Percentiles rank a stretch among this genome's conserved stretches.
Conservation (phyloP, 2,888 invertebrate genomes). For the Tanypteryx hageni region DNA sequence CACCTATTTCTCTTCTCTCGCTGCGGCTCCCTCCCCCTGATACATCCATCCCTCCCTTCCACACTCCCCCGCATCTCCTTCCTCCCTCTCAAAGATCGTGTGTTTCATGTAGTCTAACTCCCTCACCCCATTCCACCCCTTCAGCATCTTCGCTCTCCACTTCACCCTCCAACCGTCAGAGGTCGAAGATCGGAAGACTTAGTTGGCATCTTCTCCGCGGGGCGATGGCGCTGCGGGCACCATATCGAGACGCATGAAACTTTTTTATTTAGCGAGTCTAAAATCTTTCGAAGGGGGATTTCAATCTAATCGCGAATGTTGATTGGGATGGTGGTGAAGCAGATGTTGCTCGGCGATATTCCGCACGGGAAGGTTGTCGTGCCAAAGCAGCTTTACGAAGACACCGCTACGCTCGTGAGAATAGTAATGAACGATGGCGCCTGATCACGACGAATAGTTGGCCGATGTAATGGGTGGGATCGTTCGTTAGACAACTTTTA, state of each 20-base stretch:
- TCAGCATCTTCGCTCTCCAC: too few relatives aligned
- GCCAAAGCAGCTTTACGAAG: background rate
- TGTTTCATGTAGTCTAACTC: background rate
- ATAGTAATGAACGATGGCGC: slow-evolving; percentile 50
- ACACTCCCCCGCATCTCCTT: background rate
- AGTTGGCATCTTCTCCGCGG: background rate
- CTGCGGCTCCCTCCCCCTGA: background rate
- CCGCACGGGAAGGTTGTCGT: background rate
- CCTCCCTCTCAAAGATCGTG: background rate
- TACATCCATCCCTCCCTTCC: background rate
- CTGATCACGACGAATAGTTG: background rate
- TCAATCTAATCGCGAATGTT: background rate
- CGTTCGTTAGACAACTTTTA: slow-evolving; percentile 26
- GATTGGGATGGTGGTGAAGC: background rate
- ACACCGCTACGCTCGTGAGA: slow-evolving; percentile 31
- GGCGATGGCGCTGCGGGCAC: background rate
- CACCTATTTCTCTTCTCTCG: background rate
- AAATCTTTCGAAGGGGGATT: background rate
- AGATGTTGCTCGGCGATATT: background rate
- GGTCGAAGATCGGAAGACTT: background rate
- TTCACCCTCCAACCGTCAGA: background rate
- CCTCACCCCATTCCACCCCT: background rate
- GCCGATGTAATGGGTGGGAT: slow-evolving; percentile 53
- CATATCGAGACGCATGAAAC: background rate
- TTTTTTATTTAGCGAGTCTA: background rate